These are phyloP conservation scores for Sipha maydis DNA, from an alignment of 2,888 invertebrate genomes.

Conservation along the genomic window DNA sequence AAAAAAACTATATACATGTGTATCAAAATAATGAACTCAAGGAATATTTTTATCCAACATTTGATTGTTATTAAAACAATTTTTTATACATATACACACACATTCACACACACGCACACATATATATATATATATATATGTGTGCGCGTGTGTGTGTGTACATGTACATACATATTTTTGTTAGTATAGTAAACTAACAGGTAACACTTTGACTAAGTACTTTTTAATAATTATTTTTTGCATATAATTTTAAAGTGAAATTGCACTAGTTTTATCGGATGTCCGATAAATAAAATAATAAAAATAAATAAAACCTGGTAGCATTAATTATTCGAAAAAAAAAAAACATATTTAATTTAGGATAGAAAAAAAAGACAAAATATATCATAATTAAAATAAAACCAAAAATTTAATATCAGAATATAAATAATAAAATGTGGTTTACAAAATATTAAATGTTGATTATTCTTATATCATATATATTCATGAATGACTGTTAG, in stretches of 20 bases:
- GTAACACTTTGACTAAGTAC: slow-evolving; percentile 62
- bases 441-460: slow-evolving; percentile 38
- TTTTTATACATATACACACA: slow-evolving; percentile 34
- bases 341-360: slow-evolving; percentile 8
- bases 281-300: slow-evolving; percentile 31
- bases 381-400: slow-evolving; percentile 54
- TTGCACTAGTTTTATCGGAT: slow-evolving; percentile 58
- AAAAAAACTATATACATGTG: slow-evolving; percentile 60
- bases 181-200: slow-evolving; percentile 61
- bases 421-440: slow-evolving; percentile 58
- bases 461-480: slow-evolving; percentile 8
- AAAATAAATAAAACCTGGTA: slow-evolving; percentile 44
- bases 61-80: slow-evolving; percentile 62
- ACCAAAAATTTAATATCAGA: slow-evolving; percentile 60
- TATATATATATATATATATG: slow-evolving; percentile 15
- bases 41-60: slow-evolving; percentile 59
- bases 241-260: slow-evolving; percentile 46
- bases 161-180: slow-evolving; percentile 53
- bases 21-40: slow-evolving; percentile 62
- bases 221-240: slow-evolving; percentile 45
- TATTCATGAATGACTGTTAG: slow-evolving; percentile 25
- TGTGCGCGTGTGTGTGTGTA: background rate
- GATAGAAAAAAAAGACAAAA: slow-evolving; percentile 30
- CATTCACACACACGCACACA: slow-evolving; percentile 35
- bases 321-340: slow-evolving; percentile 35